Conservation (phyloP, 2,888 invertebrate genomes). For the Lymantria dispar region DNA sequence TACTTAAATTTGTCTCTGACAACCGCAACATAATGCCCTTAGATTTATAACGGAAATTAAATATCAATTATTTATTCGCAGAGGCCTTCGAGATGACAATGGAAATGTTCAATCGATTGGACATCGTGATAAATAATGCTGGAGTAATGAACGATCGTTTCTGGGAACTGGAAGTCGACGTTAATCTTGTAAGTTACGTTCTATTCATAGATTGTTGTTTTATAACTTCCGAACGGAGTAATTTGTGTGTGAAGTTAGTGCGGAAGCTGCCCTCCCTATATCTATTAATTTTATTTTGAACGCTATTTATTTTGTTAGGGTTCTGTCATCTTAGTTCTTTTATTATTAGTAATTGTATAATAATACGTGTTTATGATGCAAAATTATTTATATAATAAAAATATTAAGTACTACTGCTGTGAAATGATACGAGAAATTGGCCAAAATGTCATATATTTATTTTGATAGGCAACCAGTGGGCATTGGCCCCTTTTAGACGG, state of each 20-base stretch:
- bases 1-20: too few relatives aligned
- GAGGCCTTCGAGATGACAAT: slow-evolving; percentile 89
- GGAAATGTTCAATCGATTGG: slow-evolving; percentile 87
- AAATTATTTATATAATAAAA: too few relatives aligned
- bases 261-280: slow-evolving; percentile 1
- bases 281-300: background rate
- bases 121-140: slow-evolving; percentile 91
- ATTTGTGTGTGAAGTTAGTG: slow-evolving; percentile 4
- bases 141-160: slow-evolving; percentile 90
- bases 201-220: slow-evolving; percentile 12
- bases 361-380: too few relatives aligned
- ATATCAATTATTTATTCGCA: slow-evolving; percentile 48
- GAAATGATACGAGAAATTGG: too few relatives aligned
- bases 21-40: too few relatives aligned
- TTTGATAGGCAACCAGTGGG: too few relatives aligned
- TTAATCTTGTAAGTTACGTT: slow-evolving; percentile 85
- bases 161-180: slow-evolving; percentile 89
- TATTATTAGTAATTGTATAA: too few relatives aligned
- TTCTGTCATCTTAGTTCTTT: background rate
- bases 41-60: too few relatives aligned
- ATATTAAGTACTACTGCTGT: too few relatives aligned
- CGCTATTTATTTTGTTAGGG: background rate
- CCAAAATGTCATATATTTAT: too few relatives aligned
- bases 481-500: too few relatives aligned
- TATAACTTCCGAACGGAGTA: slow-evolving; percentile 7